Evolutionary conservation across 2,888 invertebrate species (phyloP).

Genomic region (Ophioninae sp.): DNA sequence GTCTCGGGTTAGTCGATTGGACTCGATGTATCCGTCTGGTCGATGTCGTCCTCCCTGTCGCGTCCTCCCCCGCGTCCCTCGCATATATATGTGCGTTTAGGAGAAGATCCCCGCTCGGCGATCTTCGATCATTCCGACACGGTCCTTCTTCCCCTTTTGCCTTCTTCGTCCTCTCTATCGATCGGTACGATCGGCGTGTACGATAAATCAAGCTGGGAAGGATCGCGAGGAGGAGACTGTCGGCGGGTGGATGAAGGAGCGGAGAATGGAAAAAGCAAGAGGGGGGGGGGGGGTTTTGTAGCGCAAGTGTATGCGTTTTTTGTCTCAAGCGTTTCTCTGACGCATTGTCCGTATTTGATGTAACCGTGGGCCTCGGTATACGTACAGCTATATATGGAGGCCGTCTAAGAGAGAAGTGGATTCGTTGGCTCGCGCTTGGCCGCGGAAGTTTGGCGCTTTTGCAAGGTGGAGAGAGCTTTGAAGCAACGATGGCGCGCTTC

Average conservation of each 20-base stretch:
- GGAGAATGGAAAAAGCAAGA: too few relatives aligned
- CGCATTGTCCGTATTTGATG: slow-evolving; percentile 19
- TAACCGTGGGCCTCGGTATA: slow-evolving; percentile 9
- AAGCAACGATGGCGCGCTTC: slow-evolving; percentile 48
- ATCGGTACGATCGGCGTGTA: slow-evolving; percentile 59
- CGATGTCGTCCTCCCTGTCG: slow-evolving; percentile 37
- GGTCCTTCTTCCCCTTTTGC: slow-evolving; percentile 50
- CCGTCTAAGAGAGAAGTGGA: slow-evolving; percentile 31
- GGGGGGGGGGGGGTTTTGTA: slow-evolving; percentile 33
- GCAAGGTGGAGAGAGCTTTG: slow-evolving; percentile 21
- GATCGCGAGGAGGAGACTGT: slow-evolving; percentile 45
- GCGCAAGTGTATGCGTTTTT: slow-evolving; percentile 38
- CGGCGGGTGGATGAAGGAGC: too few relatives aligned
- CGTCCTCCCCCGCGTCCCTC: slow-evolving; percentile 10
- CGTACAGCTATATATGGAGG: slow-evolving; percentile 22
- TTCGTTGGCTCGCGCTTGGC: slow-evolving; percentile 49
- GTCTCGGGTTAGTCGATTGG: slow-evolving; percentile 59
- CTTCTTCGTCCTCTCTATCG: slow-evolving; percentile 53
- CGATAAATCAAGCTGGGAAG: slow-evolving; percentile 62
- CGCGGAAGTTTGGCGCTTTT: slow-evolving; percentile 56
- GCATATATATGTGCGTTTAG: slow-evolving; percentile 48
- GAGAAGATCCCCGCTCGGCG: slow-evolving; percentile 47
- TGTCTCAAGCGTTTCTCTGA: slow-evolving; percentile 31
- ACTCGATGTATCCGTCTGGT: slow-evolving; percentile 66
- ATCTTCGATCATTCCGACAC: slow-evolving; percentile 64